Conservation (phyloP, 2,113 vertebrate genomes). For the Zosterops pallidus region DNA sequence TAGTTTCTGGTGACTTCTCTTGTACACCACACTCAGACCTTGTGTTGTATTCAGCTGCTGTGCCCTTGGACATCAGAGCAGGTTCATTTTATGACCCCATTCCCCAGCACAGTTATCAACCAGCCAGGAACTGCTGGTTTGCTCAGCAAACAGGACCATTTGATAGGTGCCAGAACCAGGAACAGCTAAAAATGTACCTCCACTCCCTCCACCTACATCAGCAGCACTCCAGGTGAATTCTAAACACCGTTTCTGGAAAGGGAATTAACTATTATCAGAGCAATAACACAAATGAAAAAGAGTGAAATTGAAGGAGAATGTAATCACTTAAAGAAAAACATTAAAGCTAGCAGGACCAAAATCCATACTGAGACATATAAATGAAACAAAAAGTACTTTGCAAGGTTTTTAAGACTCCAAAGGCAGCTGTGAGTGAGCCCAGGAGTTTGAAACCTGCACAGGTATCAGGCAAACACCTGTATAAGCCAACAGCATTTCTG, state of each 20-base stretch:
- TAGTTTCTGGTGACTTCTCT: neutral
- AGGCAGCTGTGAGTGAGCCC: neutral
- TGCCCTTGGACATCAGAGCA: neutral
- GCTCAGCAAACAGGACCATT: constrained; percentile 11
- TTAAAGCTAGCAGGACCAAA: neutral
- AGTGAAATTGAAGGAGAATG: neutral
- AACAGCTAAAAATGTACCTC: neutral
- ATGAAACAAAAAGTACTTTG: neutral
- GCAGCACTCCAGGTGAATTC: neutral
- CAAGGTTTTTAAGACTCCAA: neutral
- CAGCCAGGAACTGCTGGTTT: neutral
- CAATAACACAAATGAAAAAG: neutral
- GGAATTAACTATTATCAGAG: neutral
- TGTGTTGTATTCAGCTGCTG: neutral
- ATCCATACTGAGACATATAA: neutral
- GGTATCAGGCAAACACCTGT: neutral
- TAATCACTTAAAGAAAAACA: neutral
- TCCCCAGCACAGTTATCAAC: neutral
- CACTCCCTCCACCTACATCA: neutral
- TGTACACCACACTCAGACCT: neutral
- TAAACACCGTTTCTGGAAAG: neutral
- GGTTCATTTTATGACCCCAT: neutral
- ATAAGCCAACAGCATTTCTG: neutral
- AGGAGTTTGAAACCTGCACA: neutral
- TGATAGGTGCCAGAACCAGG: neutral